Conservation (phyloP, 2,113 vertebrate species). For the Gallinago jamesoni region DNA sequence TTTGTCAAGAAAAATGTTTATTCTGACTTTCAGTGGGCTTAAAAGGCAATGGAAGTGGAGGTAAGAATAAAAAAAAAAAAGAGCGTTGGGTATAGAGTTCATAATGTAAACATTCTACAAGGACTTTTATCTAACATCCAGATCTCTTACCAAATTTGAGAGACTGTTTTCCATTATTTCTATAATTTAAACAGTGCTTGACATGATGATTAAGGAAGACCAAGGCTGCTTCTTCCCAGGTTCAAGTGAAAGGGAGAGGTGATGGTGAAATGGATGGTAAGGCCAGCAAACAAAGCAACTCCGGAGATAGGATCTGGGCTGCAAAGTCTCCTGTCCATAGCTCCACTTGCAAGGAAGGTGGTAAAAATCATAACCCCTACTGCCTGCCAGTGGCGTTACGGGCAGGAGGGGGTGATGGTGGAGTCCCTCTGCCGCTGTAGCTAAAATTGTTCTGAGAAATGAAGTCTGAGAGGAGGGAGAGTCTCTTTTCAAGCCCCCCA, state of each 20-base stretch:
- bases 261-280: not conserved
- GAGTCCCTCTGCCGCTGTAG: not conserved
- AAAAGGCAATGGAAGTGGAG: not conserved
- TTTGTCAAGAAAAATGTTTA: not conserved
- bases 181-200: not conserved
- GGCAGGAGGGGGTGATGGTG: not conserved
- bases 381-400: not conserved
- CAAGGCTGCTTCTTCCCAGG: not conserved
- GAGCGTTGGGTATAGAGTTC: not conserved
- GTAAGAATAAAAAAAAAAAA: not conserved
- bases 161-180: not conserved
- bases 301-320: not conserved
- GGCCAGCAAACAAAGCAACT: not conserved
- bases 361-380: not conserved
- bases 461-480: not conserved
- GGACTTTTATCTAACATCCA: not conserved
- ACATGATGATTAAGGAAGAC: not conserved
- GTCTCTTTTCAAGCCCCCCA: not conserved
- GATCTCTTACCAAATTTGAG: not conserved
- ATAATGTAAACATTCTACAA: not conserved
- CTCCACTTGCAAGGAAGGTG: not conserved
- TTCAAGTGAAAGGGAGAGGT: not conserved
- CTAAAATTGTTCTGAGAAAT: not conserved
- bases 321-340: not conserved
- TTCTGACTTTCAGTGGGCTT: not conserved